Conservation (phyloP, 2,113 vertebrate species). For the Donacobius atricapilla region DNA sequence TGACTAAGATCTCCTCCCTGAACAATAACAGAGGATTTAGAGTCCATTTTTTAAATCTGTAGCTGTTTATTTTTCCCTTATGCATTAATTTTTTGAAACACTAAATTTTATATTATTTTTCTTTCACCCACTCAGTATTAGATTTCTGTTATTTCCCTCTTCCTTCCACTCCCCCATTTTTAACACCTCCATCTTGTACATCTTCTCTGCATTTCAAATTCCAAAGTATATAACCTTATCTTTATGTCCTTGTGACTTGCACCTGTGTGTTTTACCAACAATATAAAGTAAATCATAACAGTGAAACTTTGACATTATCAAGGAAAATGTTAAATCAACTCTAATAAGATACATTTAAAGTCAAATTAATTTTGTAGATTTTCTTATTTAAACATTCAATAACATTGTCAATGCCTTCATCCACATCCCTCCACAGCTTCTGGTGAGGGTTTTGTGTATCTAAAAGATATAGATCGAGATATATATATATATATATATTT, state of each 20-base stretch:
- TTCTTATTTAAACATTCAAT: background rate
- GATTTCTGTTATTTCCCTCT: background rate
- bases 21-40: background rate
- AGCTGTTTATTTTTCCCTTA: background rate
- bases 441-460: background rate
- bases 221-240: background rate
- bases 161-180: background rate
- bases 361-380: background rate
- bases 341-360: conserved; percentile 9
- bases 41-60: background rate
- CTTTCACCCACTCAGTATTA: background rate
- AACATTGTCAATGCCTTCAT: background rate
- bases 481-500: background rate
- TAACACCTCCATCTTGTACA: background rate
- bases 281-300: background rate
- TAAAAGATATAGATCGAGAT: background rate
- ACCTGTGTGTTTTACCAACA: background rate
- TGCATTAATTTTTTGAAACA: background rate
- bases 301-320: background rate
- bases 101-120: background rate
- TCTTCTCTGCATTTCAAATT: background rate
- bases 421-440: background rate
- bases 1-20: background rate
- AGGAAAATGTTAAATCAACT: conserved; percentile 12
- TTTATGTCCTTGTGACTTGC: background rate